Evolutionary conservation across 2,113 vertebrate genomes (phyloP).

Genomic region (Lepisosteus oculatus): DNA sequence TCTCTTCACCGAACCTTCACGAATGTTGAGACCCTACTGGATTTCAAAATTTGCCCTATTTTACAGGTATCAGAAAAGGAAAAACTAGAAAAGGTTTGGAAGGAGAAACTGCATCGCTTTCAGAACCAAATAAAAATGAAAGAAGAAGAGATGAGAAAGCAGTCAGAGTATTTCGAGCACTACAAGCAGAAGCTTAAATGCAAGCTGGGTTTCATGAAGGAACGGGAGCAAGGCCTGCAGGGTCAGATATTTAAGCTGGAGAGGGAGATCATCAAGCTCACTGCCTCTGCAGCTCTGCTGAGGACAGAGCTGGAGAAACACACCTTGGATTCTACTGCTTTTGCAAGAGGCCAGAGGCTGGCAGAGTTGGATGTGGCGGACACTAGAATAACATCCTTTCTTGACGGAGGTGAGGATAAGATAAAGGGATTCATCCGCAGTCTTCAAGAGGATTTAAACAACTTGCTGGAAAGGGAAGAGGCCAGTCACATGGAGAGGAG

Average conservation of each 20-base stretch:
- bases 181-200: constrained; percentile 68
- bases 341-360: constrained; percentile 14
- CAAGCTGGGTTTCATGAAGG: constrained; percentile 56
- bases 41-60: too few species aligned
- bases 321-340: not conserved
- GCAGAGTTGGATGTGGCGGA: constrained; percentile 11
- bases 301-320: constrained; percentile 39
- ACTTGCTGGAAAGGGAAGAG: constrained; percentile 58
- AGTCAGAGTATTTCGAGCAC: constrained; percentile 75
- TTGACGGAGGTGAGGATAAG: constrained; percentile 31
- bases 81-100: constrained; percentile 58
- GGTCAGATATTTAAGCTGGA: constrained; percentile 65
- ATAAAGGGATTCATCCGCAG: constrained; percentile 42
- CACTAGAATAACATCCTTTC: constrained; percentile 23
- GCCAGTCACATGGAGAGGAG: constrained; percentile 42
- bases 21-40: too few species aligned
- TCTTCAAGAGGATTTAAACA: constrained; percentile 56
- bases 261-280: constrained; percentile 63
- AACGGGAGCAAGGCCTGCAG: constrained; percentile 62
- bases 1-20: too few species aligned
- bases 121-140: constrained; percentile 68
- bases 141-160: constrained; percentile 72
- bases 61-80: constrained; percentile 66
- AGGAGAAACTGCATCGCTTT: constrained; percentile 59
- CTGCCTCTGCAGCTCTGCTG: constrained; percentile 38